Base-by-base conservation (phyloP, 2,888 invertebrate genomes). In the Lingula anatina region DNA sequence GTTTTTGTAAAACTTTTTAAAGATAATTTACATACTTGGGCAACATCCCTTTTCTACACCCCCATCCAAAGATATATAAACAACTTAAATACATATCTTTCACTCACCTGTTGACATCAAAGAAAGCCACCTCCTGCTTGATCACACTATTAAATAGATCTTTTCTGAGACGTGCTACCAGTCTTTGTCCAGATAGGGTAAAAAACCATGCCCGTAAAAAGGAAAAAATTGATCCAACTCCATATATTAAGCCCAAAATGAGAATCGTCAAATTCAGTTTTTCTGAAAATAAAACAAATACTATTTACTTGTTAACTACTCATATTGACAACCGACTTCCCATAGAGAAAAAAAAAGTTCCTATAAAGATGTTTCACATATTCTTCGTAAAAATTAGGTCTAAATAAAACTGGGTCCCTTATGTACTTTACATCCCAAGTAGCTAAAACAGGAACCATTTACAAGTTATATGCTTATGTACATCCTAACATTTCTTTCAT, bases 111-210 rank as follows among this genome's bases (percentile, higher is more conserved):
- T 62, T 75, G 7, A 56, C 57, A 55, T 75, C 75, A 62, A 72
- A 75, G 61, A 75, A 75, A 12, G 70, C 71, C 12, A 75, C 57
- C 41, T 75, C 75, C 50, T 73, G 72, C 46, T 55, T 57, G 5
- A 71, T 62, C 27, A 75, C 64, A 5, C 58, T 54, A 15, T 45
- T 49, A 49, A 72, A 75, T 5, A 75, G 60, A 23, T 61, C 46
- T 40, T 61, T 62, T 9, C 75, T 57, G n/a, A 75, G 61, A 24
- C 72, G 57, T 20, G 71, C 72, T 4, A 74, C 75, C 28, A 75
- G 60, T 25, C 73, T 50, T 53, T 74, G 73, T 4, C 75, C 75
- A 41, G 71, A 65, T 38, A 75, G 58, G 15, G 67, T 70, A 48
- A 73, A 73, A 28, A 71, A 46, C 67, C 68, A 72, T 12, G 70